A percentile compares a stretch with the other conserved stretches of the same genome.
Conservation (phyloP, 2,113 vertebrate species). For the Crocuta crocuta region DNA sequence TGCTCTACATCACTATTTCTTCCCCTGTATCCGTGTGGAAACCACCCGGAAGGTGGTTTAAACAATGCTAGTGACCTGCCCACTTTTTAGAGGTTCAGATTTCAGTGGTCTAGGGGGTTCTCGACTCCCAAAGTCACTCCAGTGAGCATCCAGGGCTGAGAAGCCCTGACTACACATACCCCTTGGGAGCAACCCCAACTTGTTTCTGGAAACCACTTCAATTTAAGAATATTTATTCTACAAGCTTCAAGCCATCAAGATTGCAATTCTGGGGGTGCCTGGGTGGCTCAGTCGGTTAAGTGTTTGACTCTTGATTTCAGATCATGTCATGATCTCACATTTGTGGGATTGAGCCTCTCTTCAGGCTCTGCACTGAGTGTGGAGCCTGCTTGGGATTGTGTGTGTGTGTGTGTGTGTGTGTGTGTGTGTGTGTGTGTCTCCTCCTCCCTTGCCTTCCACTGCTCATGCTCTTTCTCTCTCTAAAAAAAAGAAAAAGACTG, state of each 20-base stretch:
- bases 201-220: background rate
- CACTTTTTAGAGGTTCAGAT: background rate
- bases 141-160: background rate
- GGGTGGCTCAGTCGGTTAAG: too few relatives aligned
- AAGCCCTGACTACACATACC: background rate
- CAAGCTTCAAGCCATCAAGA: background rate
- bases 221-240: background rate
- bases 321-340: too few relatives aligned
- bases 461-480: too few relatives aligned
- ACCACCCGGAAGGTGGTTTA: background rate
- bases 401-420: too few relatives aligned
- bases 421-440: too few relatives aligned
- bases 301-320: too few relatives aligned
- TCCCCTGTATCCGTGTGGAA: rapidly evolving
- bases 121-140: rapidly evolving
- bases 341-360: too few relatives aligned
- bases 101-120: background rate
- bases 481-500: too few relatives aligned
- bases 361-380: too few relatives aligned
- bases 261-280: background rate
- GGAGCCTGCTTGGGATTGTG: too few relatives aligned
- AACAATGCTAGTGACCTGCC: background rate
- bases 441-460: too few relatives aligned
- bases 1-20: background rate
- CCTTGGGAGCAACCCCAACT: background rate